Conservation (phyloP, 2,797 vertebrate species). For the Phataginus tricuspis region DNA sequence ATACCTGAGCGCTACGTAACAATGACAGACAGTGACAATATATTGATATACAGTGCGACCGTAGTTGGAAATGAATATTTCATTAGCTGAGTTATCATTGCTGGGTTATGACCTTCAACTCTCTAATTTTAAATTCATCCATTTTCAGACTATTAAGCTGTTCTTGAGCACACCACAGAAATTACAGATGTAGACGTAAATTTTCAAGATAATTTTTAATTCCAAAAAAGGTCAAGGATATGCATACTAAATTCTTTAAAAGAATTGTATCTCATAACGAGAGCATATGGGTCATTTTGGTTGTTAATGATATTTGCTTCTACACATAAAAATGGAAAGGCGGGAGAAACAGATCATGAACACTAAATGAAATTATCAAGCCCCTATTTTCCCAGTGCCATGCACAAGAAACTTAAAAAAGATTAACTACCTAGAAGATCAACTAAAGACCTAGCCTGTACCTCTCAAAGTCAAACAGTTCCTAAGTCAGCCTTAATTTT, state of each 20-base stretch:
- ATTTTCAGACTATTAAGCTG: constrained; percentile 83
- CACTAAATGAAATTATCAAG: constrained; percentile 23
- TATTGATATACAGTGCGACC: constrained; percentile 83
- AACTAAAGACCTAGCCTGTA: neutral
- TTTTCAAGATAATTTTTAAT: constrained; percentile 81
- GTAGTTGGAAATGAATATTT: constrained; percentile 85
- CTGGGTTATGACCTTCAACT: constrained; percentile 85
- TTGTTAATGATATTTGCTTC: constrained; percentile 69
- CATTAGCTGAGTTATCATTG: constrained; percentile 86
- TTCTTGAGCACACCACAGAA: constrained; percentile 79
- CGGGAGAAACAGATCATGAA: constrained; percentile 48
- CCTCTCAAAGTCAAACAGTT: neutral
- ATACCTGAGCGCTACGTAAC: constrained; percentile 80
- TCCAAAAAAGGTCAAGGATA: constrained; percentile 79
- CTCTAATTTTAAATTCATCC: constrained; percentile 84
- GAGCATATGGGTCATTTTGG: constrained; percentile 61
- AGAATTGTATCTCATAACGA: constrained; percentile 67
- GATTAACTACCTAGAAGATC: neutral
- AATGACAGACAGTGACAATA: constrained; percentile 82
- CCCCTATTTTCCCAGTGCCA: neutral
- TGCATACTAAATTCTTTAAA: constrained; percentile 71
- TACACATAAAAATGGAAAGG: constrained; percentile 11
- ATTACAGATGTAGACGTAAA: constrained; percentile 73
- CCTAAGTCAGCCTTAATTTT: neutral
- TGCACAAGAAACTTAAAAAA: neutral